Conservation (phyloP, 2,113 vertebrate species). For the Lepisosteus osseus region DNA sequence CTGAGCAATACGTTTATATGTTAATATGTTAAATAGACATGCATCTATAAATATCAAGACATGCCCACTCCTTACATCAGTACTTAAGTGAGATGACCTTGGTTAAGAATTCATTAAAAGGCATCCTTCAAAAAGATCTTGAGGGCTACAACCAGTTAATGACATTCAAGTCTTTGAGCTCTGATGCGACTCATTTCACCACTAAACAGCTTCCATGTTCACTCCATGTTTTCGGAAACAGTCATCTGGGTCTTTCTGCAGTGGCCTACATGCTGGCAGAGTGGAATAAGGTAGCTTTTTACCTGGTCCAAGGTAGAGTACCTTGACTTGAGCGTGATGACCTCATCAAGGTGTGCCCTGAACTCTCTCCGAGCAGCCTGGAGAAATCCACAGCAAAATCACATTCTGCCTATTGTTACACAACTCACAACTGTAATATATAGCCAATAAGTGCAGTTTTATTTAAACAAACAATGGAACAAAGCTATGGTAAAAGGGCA, state of each 20-base stretch:
- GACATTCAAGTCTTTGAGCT: too few species aligned
- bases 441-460: neutral
- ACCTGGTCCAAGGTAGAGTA: conserved; percentile 83
- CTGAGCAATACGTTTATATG: too few species aligned
- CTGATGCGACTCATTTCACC: too few species aligned
- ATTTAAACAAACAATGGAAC: neutral
- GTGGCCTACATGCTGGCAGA: conserved; percentile 57
- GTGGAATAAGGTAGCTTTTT: conserved; percentile 61
- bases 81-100: too few species aligned
- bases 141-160: too few species aligned
- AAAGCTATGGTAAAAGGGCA: neutral
- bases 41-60: too few species aligned
- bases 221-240: too few species aligned
- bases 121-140: too few species aligned
- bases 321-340: conserved; percentile 82
- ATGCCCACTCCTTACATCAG: too few species aligned
- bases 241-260: conserved; percentile 17
- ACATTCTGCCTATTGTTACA: conserved; percentile 30
- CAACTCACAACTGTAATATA: conserved; percentile 33
- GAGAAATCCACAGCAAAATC: conserved; percentile 74
- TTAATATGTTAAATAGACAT: too few species aligned
- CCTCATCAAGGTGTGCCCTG: conserved; percentile 80
- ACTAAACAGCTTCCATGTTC: too few species aligned
- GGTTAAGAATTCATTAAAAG: too few species aligned
- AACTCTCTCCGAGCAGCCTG: conserved; percentile 78